Evolutionary conservation across 1,140 invertebrate genomes (phyloP).

Genomic region (Aphidius ervi): DNA sequence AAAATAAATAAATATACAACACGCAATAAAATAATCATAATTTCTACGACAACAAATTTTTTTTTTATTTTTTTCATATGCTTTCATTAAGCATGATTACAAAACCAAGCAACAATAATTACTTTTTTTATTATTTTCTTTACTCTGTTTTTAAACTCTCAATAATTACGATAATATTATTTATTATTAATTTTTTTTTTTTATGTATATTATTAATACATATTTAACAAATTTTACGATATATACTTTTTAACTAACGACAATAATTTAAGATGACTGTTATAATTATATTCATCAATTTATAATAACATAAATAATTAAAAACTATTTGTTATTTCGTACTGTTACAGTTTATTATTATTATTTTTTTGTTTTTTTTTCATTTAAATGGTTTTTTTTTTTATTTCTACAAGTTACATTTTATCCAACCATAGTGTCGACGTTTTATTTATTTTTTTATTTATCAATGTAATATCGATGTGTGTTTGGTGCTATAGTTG

Average conservation of each 20-base stretch:
- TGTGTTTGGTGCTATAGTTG: too few relatives aligned
- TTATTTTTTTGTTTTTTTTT: too few relatives aligned
- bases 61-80: conserved; percentile 39
- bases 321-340: conserved; percentile 10
- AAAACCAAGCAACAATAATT: conserved; percentile 54
- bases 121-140: conserved; percentile 10
- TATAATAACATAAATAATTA: not conserved
- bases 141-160: conserved; percentile 29
- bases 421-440: too few relatives aligned
- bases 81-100: conserved; percentile 50
- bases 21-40: conserved; percentile 13
- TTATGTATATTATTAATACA: conserved; percentile 26
- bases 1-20: too few relatives aligned
- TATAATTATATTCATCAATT: conserved; percentile 31
- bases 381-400: too few relatives aligned
- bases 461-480: too few relatives aligned
- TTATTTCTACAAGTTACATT: too few relatives aligned
- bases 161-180: conserved; percentile 16
- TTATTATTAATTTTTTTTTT: conserved; percentile 12
- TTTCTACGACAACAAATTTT: conserved; percentile 49
- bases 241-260: conserved; percentile 40
- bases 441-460: too few relatives aligned
- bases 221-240: conserved; percentile 44
- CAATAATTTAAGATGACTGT: conserved; percentile 19
- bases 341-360: not conserved